Evolutionary conservation across 1,140 invertebrate species (phyloP).

Genomic region (Wiebesia pumilae): DNA sequence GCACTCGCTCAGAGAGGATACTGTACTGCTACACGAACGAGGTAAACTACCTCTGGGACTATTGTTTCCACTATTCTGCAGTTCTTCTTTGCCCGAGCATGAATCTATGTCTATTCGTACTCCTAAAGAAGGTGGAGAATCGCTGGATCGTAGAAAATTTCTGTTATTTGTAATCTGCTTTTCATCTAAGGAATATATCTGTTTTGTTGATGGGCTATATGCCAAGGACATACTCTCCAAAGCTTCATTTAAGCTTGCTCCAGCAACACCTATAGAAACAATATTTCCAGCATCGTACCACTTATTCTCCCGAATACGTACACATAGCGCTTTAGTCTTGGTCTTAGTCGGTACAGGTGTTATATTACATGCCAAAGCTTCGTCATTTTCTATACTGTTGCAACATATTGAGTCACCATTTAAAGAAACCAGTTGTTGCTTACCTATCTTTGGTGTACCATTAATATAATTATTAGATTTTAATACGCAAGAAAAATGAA

Average conservation of each 20-base stretch:
- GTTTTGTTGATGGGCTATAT: slow-evolving; percentile 75
- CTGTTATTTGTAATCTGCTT: slow-evolving; percentile 43
- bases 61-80: slow-evolving; percentile 63
- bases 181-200: slow-evolving; percentile 71
- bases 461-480: slow-evolving; percentile 44
- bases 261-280: slow-evolving; percentile 66
- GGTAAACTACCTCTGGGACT: slow-evolving; percentile 72
- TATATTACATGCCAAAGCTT: slow-evolving; percentile 68
- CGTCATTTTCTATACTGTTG: slow-evolving; percentile 67
- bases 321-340: slow-evolving; percentile 68
- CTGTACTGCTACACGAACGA: slow-evolving; percentile 75
- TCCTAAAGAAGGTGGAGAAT: slow-evolving; percentile 7
- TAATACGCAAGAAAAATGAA: slow-evolving; percentile 16
- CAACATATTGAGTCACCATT: slow-evolving; percentile 69
- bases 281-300: slow-evolving; percentile 70
- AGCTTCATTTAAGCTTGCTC: slow-evolving; percentile 73
- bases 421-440: slow-evolving; percentile 68
- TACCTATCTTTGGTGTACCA: slow-evolving; percentile 60
- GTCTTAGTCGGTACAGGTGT: slow-evolving; percentile 58
- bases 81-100: slow-evolving; percentile 24
- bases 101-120: slow-evolving; percentile 23
- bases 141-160: slow-evolving; percentile 25
- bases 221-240: slow-evolving; percentile 76
- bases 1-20: slow-evolving; percentile 75
- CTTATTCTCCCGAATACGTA: slow-evolving; percentile 69